Evolutionary conservation across 2,797 vertebrate genomes (phyloP).

Genomic region (Merluccius polli): DNA sequence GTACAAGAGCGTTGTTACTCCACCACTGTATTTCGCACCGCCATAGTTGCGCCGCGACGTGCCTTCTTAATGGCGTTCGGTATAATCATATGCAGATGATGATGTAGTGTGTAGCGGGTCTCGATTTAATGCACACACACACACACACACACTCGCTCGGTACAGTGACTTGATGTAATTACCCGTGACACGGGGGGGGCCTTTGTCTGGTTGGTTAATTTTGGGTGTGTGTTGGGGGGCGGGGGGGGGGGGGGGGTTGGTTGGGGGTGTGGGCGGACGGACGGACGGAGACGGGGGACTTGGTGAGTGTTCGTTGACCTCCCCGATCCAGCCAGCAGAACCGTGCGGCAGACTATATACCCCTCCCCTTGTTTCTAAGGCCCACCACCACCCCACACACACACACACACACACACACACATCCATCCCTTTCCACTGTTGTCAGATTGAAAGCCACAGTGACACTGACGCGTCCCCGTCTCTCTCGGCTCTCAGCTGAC

Average conservation of each 20-base stretch:
- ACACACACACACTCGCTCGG: conserved; percentile 30
- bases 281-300: neutral
- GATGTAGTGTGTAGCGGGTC: neutral
- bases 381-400: neutral
- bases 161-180: conserved; percentile 62
- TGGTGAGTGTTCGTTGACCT: conserved; percentile 56
- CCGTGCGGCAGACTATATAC: conserved; percentile 33
- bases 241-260: conserved; percentile 14
- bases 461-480: conserved; percentile 61
- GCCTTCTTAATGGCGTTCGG: neutral
- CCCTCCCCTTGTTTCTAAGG: conserved; percentile 24
- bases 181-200: conserved; percentile 59
- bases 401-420: neutral
- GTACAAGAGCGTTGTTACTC: conserved; percentile 27
- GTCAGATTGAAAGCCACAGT: conserved; percentile 61
- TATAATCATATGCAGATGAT: neutral
- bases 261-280: too few relatives aligned
- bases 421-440: conserved; percentile 42
- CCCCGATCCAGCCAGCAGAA: neutral
- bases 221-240: conserved; percentile 50
- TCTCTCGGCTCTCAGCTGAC: conserved; percentile 65
- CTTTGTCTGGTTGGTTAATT: conserved; percentile 63
- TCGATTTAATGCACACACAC: neutral
- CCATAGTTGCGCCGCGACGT: neutral
- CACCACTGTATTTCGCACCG: neutral